These are phyloP conservation scores for Mycteria americana DNA, from an alignment of 2,797 vertebrate species.

Conservation along the genomic window DNA sequence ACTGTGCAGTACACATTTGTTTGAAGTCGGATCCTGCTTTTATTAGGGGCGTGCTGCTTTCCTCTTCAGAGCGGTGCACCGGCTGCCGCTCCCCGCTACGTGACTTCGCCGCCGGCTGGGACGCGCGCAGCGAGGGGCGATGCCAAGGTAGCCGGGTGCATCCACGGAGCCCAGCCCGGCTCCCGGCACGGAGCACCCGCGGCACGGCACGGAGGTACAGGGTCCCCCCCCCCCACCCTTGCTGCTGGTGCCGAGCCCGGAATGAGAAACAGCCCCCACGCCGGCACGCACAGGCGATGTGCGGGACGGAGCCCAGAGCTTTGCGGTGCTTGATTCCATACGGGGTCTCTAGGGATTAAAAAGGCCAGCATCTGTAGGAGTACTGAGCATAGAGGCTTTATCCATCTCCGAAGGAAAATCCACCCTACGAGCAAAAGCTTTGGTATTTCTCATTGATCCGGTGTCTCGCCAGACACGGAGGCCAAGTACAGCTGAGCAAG, in stretches of 20 bases:
- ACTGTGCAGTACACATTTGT: not conserved
- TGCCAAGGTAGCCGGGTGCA: not conserved
- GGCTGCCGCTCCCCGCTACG: not conserved
- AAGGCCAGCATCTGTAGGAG: accelerated
- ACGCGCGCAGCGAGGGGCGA: not conserved
- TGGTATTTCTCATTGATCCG: not conserved
- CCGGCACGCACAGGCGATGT: accelerated
- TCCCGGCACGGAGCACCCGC: not conserved
- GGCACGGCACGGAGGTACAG: accelerated
- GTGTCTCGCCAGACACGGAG: accelerated
- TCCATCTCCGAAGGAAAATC: not conserved
- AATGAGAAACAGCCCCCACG: not conserved
- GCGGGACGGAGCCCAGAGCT: accelerated
- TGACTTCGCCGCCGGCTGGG: not conserved
- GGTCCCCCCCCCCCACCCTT: not conserved
- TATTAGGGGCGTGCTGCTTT: not conserved
- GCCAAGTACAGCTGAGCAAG: not conserved
- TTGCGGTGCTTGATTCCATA: not conserved
- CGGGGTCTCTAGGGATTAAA: not conserved
- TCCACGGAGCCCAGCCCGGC: not conserved
- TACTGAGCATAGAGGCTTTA: accelerated
- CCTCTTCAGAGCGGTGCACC: not conserved
- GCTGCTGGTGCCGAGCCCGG: not conserved
- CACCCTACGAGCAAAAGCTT: not conserved
- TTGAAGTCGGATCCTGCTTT: not conserved